A percentile compares a stretch with the other conserved stretches of the same genome.
phyloP scores from a whole-genome alignment of 2,113 vertebrate species.

The Scomber colias region DNA sequence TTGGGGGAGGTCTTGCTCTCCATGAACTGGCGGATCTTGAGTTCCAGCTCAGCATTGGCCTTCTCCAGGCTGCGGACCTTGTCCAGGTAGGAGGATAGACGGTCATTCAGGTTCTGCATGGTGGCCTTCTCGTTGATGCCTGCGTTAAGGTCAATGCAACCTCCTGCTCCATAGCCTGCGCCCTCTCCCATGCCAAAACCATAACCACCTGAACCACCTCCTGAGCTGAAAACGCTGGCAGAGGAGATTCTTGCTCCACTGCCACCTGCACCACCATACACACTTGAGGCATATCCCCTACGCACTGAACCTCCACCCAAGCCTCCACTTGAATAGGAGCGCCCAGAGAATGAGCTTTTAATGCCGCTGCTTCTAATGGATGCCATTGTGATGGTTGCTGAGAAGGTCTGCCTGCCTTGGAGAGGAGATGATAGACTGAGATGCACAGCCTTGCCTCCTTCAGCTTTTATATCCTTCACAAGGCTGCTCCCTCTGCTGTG shows the following conservation, averaged over 20 bases:
- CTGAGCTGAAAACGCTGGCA: not conserved
- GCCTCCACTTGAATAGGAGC: not conserved
- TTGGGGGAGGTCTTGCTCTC: constrained; percentile 84
- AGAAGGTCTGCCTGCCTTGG: constrained; percentile 52
- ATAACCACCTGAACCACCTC: not conserved
- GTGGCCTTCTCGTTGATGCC: constrained; percentile 90
- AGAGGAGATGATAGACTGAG: constrained; percentile 65
- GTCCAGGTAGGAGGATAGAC: constrained; percentile 91
- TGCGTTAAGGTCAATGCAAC: constrained; percentile 58
- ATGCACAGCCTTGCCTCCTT: constrained; percentile 26
- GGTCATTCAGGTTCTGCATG: constrained; percentile 95
- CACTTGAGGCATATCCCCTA: constrained; percentile 49
- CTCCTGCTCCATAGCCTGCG: constrained; percentile 18
- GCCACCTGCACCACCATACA: constrained; percentile 72
- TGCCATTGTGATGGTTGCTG: constrained; percentile 50
- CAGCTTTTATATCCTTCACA: constrained; percentile 73
- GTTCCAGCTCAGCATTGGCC: constrained; percentile 89
- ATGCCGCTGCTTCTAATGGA: not conserved
- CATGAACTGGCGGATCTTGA: constrained; percentile 90
- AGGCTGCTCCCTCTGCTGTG: constrained; percentile 32
- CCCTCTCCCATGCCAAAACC: not conserved
- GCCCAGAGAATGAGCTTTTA: not conserved
- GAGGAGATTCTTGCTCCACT: constrained; percentile 61
- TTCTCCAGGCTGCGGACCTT: constrained; percentile 89
- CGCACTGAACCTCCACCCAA: rapidly evolving